These are phyloP conservation scores for Danaus plexippus DNA, from an alignment of 1,140 invertebrate genomes.

Conservation along the genomic window DNA sequence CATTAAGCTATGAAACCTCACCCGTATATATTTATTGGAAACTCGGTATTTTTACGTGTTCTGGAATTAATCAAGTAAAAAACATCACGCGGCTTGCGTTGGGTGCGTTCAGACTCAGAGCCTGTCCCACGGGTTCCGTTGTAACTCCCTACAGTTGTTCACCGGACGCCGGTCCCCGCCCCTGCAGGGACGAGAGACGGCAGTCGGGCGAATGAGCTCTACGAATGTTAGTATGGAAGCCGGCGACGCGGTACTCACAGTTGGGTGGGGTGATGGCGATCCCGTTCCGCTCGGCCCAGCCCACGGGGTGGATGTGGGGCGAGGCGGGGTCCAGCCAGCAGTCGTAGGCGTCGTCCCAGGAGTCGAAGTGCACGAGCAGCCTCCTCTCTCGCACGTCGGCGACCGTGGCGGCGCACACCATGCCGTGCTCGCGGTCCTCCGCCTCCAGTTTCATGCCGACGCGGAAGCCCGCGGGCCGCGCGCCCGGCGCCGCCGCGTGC, in stretches of 20 bases:
- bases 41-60: no score
- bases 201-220: no score
- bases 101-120: no score
- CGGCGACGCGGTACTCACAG: slow-evolving; percentile 70
- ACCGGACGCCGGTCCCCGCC: no score
- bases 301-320: slow-evolving; percentile 93
- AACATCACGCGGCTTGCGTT: no score
- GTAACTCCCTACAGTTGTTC: no score
- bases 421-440: slow-evolving; percentile 90
- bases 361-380: slow-evolving; percentile 94
- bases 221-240: no score
- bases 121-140: no score
- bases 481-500: slow-evolving; percentile 77
- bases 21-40: no score
- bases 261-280: slow-evolving; percentile 89
- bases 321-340: slow-evolving; percentile 93
- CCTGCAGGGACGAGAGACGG: no score
- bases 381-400: slow-evolving; percentile 87
- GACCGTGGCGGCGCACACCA: slow-evolving; percentile 91
- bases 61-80: no score
- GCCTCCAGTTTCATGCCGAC: slow-evolving; percentile 96
- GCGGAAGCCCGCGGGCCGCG: slow-evolving; percentile 83
- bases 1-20: no score
- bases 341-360: slow-evolving; percentile 94
- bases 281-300: slow-evolving; percentile 90